These are phyloP conservation scores for Metalampra italica DNA, from an alignment of 2,888 invertebrate genomes.

Conservation along the genomic window DNA sequence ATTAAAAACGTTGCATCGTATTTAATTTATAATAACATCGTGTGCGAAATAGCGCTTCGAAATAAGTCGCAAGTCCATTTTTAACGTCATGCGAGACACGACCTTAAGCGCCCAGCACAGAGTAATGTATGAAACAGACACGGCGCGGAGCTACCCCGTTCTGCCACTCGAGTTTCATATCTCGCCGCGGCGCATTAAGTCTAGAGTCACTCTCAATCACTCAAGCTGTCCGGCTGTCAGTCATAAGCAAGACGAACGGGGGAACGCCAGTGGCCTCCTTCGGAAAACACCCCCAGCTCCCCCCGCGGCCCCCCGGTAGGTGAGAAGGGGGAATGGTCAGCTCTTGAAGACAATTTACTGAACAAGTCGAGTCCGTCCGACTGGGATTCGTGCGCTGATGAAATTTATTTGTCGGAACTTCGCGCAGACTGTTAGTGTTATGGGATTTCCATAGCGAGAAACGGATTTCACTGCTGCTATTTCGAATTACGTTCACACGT, in stretches of 20 bases:
- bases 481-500: background rate
- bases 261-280: constrained; percentile 64
- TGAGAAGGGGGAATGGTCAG: constrained; percentile 63
- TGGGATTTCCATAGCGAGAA: constrained; percentile 50
- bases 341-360: constrained; percentile 78
- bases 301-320: constrained; percentile 37
- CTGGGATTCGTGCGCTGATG: constrained; percentile 63
- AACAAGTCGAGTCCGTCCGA: constrained; percentile 59
- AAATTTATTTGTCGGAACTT: constrained; percentile 70
- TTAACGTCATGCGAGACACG: constrained; percentile 6
- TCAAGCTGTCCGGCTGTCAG: constrained; percentile 75
- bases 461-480: constrained; percentile 22
- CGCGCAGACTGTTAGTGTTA: constrained; percentile 48
- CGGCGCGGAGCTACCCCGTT: constrained; percentile 35
- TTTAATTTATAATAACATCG: constrained; percentile 70
- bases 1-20: constrained; percentile 63
- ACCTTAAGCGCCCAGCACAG: constrained; percentile 25
- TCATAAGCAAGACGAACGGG: constrained; percentile 78
- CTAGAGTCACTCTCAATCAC: constrained; percentile 77
- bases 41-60: constrained; percentile 31
- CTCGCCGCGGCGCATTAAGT: constrained; percentile 73
- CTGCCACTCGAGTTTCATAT: constrained; percentile 29
- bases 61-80: background rate
- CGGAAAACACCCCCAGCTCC: constrained; percentile 33
- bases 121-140: constrained; percentile 35